Evolutionary conservation across 2,797 vertebrate genomes (phyloP), one percentile per base, ranked within the genome.

Genomic region (Threskiornis aethiopicus): DNA sequence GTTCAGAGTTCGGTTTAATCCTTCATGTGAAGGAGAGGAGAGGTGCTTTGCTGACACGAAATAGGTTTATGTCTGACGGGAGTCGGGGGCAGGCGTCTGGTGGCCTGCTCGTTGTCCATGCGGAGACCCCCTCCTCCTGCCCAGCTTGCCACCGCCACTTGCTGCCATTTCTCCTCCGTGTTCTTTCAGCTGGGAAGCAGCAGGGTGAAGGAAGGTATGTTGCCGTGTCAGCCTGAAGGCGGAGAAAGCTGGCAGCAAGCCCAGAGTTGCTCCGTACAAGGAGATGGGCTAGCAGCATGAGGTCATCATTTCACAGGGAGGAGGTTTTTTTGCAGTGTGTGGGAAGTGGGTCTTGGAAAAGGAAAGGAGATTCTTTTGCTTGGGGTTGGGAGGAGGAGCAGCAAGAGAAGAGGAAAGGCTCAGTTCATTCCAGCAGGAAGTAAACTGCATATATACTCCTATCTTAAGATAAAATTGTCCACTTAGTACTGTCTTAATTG

Each of bases 211-310:
- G 76, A 83, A 89, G 90, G 61, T 88, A 86, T 52, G 71, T 64
- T 87, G 87, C 79, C 26, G 3, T 85, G 85, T 94, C 82, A 64
- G 91, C 42, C 70, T 70, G 83, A 41, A 75, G 90, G 91, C 80
- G 5, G 76, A 66, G 91, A 33, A 57, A 35, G 49, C 82, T 95
- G 95, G 95, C 95, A 6, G 64, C 37, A 8, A 22, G 87, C 89
- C 95, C 35, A 10, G 83, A 52, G 25, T 44, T 93, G 72, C 86
- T 84, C 94, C 80, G 26, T 92, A 86, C 24, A 93, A 84, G 90
- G 92, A 90, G 84, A 89, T 90, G 77, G 89, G 62, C 55, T 69
- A 66, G 90, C 70, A 77, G 96, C 73, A 93, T 97, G 93, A 97
- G 81, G 77, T 96, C 92, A 96, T 96, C 73, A 19, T 44, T 89